phyloP scores from a whole-genome alignment of 2,888 invertebrate genomes.

The Odontocerum albicorne region DNA sequence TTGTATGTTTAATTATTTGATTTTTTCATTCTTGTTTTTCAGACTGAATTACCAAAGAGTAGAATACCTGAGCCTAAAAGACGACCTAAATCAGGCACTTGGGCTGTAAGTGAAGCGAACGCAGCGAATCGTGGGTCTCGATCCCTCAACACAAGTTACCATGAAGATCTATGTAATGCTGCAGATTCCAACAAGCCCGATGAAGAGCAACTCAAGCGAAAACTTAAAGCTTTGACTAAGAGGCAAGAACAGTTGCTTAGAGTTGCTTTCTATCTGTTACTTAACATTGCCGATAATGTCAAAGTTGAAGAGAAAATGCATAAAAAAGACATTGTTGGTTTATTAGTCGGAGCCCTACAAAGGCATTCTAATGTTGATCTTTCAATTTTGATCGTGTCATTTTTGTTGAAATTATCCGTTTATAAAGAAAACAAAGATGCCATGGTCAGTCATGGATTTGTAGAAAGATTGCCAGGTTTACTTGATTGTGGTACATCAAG shows the following conservation, averaged over 20 bases:
- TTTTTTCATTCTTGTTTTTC: no score
- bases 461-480: slow-evolving; percentile 82
- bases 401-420: slow-evolving; percentile 92
- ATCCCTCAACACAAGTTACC: slow-evolving; percentile 67
- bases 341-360: slow-evolving; percentile 86
- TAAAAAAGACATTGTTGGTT: slow-evolving; percentile 85
- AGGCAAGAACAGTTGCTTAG: slow-evolving; percentile 92
- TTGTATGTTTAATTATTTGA: slow-evolving; percentile 13
- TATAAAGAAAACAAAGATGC: slow-evolving; percentile 93
- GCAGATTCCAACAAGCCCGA: slow-evolving; percentile 60
- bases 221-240: slow-evolving; percentile 78
- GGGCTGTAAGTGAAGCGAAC: slow-evolving; percentile 59
- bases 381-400: slow-evolving; percentile 86
- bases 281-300: slow-evolving; percentile 95
- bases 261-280: slow-evolving; percentile 88
- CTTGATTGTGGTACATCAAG: slow-evolving; percentile 64
- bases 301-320: slow-evolving; percentile 97
- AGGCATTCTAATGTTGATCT: slow-evolving; percentile 85
- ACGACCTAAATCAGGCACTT: slow-evolving; percentile 76
- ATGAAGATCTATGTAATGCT: slow-evolving; percentile 63
- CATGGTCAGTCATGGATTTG: slow-evolving; percentile 80
- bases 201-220: slow-evolving; percentile 76
- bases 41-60: slow-evolving; percentile 68
- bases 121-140: slow-evolving; percentile 57
- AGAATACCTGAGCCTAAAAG: slow-evolving; percentile 73